phyloP scores from a whole-genome alignment of 1,140 invertebrate species.

The Coelopa frigida region DNA sequence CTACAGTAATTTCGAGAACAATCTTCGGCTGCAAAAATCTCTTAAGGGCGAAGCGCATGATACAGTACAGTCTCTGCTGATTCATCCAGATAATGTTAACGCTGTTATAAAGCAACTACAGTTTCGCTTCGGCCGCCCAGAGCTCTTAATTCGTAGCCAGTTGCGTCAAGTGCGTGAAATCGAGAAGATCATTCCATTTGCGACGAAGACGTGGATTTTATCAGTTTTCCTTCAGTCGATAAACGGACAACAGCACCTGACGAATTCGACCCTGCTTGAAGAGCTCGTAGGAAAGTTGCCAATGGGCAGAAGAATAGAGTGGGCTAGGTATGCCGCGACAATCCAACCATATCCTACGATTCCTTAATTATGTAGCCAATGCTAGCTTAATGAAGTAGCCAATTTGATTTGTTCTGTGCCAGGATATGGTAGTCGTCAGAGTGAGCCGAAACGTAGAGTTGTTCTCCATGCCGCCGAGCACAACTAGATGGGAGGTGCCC shows the following conservation, averaged over 20 bases:
- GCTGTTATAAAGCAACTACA: conserved; percentile 1
- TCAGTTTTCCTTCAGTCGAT: conserved; percentile 1
- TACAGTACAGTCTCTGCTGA: background rate
- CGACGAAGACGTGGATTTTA: conserved; percentile 2
- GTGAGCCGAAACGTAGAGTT: background rate
- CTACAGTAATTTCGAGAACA: conserved; percentile 9
- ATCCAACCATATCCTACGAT: background rate
- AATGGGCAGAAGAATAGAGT: conserved; percentile 2
- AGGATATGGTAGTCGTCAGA: background rate
- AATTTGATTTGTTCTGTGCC: background rate
- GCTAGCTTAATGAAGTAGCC: background rate
- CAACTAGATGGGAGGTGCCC: background rate
- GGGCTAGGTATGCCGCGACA: background rate
- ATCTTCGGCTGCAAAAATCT: conserved; percentile 1
- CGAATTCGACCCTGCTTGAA: conserved; percentile 7
- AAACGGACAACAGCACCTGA: conserved; percentile 6
- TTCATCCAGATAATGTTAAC: conserved; percentile 5
- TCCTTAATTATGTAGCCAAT: background rate
- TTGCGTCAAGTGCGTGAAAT: conserved; percentile 1
- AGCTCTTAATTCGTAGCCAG: conserved; percentile 2
- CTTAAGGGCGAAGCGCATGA: background rate
- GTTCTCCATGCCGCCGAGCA: background rate
- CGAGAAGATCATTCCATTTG: background rate
- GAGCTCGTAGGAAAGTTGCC: conserved; percentile 8
- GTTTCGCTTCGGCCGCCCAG: conserved; percentile 2